Evolutionary conservation across 1,140 invertebrate species (phyloP), one percentile per base, ranked within the genome.

Genomic region (Aphidius gifuensis): DNA sequence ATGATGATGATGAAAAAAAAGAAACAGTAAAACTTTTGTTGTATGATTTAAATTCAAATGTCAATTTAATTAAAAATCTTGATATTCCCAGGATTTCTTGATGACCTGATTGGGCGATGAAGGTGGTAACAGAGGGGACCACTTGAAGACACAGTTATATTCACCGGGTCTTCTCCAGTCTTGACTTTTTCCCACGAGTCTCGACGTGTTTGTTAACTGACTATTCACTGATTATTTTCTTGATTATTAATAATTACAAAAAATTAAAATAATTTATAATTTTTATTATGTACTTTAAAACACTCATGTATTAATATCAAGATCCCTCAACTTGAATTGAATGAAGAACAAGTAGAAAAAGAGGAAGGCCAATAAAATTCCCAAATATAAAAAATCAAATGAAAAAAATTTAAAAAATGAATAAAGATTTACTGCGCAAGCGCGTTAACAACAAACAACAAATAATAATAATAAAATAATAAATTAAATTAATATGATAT

Each of bases 151-250:
- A 48, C 57, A 38, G 57, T 49, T 59, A 53, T 53, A 11, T 32
- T 32, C 46, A 59, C 57, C 47, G 45, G 45, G 57, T 59, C 47
- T 45, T 45, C 57, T 48, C 46, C 44, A 49, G 32, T 47, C 57
- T 47, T 38, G 0, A 49, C 21, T 32, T 4, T 32, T 32, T 58
- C 57, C 57, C 57, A 58, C 46, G 57, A 49, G 32, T 47, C 57
- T 47, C 23, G 0, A 58, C 44, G 47, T 38, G 32, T 42, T n/a
- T 9, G n/a, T 55, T 43, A 42, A 16, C 53, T 43, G 38, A 55
- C 32, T 53, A 55, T 55, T 55, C 53, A 55, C 38, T 21, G 8
- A 23, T 11, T 49, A 3, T 16, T 49, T 51, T 5, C 2, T 32
- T 32, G 23, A 32, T 16, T 16, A 16, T 16, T 16, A 16, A 16